Percentiles rank a stretch among this genome's conserved stretches.
Conservation (phyloP, 2,113 vertebrate genomes). For the Ovis canadensis region DNA sequence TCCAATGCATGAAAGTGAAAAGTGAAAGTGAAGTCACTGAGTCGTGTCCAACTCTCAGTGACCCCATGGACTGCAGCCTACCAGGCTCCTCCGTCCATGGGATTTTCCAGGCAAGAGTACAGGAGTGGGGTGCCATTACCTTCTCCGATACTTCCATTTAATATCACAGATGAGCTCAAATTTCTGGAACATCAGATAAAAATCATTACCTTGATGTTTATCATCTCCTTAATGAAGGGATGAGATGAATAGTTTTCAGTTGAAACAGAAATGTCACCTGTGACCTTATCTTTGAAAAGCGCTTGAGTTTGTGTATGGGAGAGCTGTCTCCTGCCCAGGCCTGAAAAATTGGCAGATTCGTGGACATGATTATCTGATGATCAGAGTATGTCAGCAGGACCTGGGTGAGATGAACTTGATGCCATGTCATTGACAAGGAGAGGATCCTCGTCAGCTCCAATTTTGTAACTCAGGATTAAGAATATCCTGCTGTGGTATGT, state of each 20-base stretch:
- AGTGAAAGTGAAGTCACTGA: too few relatives aligned
- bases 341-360: background rate
- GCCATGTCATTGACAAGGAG: background rate
- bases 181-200: background rate
- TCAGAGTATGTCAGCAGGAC: background rate
- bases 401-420: background rate
- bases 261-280: background rate
- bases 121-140: too few relatives aligned
- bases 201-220: background rate
- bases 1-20: too few relatives aligned
- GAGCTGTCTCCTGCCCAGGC: background rate
- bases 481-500: background rate
- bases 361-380: background rate
- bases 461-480: background rate
- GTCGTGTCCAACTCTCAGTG: too few relatives aligned
- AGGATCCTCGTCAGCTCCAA: background rate
- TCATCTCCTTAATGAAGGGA: background rate
- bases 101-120: too few relatives aligned
- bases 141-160: background rate
- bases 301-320: background rate
- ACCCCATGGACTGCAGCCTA: too few relatives aligned
- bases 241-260: background rate
- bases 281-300: conserved; percentile 11
- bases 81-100: too few relatives aligned
- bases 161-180: background rate